Conservation (phyloP, 2,113 vertebrate species). For the Otus sunia region DNA sequence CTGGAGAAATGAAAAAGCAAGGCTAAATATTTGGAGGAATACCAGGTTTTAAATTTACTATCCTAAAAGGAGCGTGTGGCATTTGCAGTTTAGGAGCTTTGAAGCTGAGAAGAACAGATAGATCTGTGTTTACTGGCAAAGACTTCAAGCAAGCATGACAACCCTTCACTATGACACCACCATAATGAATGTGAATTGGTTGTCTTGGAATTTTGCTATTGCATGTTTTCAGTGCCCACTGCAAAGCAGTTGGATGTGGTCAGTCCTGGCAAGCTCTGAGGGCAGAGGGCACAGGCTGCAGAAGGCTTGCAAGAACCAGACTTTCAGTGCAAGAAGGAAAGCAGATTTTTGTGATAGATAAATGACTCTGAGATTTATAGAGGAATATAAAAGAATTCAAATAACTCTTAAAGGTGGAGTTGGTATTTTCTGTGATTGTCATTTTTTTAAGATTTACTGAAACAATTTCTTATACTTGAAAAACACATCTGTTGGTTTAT, state of each 20-base stretch:
- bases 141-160: background rate
- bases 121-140: background rate
- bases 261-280: background rate
- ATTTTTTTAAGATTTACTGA: background rate
- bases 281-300: background rate
- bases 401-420: background rate
- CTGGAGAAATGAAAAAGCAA: background rate
- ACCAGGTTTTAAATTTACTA: background rate
- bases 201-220: background rate
- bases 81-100: background rate
- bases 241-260: background rate
- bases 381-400: background rate
- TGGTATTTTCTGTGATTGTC: slow-evolving; percentile 2
- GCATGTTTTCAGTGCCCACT: background rate
- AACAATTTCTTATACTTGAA: background rate
- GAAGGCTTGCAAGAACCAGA: background rate
- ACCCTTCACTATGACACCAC: background rate
- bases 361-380: background rate
- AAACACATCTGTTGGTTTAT: background rate
- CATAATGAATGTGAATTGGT: background rate
- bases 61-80: background rate
- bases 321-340: background rate
- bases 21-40: background rate
- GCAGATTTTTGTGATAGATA: background rate
- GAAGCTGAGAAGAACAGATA: background rate